Evolutionary conservation across 2,797 vertebrate species (phyloP).

Genomic region (Rousettus madagascariensis): DNA sequence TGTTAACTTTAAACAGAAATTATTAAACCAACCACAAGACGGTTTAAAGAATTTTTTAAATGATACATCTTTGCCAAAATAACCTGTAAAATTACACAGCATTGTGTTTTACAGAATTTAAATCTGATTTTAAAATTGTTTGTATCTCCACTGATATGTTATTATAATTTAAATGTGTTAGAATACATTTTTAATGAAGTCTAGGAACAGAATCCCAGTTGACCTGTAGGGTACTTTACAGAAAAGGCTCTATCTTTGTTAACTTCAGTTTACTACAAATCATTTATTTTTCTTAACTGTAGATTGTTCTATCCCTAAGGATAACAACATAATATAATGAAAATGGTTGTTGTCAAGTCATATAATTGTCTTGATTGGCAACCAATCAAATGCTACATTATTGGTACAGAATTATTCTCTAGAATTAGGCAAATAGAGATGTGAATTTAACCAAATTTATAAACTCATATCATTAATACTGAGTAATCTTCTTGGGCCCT

Average conservation of each 20-base stretch:
- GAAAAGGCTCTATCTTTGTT: not conserved
- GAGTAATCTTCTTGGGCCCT: not conserved
- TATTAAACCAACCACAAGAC: constrained; percentile 5
- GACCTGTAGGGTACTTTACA: not conserved
- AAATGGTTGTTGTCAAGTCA: not conserved
- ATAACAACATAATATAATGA: not conserved
- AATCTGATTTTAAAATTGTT: not conserved
- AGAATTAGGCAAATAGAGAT: not conserved
- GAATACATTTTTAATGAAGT: constrained; percentile 52
- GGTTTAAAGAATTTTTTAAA: constrained; percentile 2
- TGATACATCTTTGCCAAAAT: not conserved
- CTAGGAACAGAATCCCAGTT: constrained; percentile 55
- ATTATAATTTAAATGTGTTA: not conserved
- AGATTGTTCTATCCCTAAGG: not conserved
- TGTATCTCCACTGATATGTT: not conserved
- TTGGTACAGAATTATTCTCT: not conserved
- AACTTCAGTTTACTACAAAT: constrained; percentile 35
- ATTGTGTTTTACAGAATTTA: not conserved
- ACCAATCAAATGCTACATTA: not conserved
- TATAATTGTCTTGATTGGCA: not conserved
- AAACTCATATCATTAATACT: not conserved
- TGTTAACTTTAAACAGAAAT: not conserved
- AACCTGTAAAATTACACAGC: not conserved
- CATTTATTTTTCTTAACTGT: constrained; percentile 63
- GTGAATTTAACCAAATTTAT: not conserved